Evolutionary conservation across 2,797 vertebrate genomes (phyloP), one percentile per base, ranked within the genome.

Genomic region (Sarcoramphus papa): DNA sequence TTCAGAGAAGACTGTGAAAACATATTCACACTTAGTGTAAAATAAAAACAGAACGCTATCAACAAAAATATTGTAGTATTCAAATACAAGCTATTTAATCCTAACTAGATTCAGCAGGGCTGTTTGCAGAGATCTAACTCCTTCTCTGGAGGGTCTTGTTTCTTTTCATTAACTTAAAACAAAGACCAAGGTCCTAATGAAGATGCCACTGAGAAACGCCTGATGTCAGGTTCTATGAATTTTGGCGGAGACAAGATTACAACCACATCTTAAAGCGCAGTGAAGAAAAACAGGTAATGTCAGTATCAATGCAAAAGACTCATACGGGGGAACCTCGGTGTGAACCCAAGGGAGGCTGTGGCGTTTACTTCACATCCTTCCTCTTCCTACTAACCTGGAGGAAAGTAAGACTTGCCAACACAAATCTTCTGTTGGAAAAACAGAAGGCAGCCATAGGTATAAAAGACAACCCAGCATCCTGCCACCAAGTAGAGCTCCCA

Each of bases 261-360:
- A 77, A 83, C 4, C 0, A 0, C 18, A 48, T 67, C 51, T 57
- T 70, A n/a, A 80, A 50, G 7, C 13, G 27, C 1, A 3, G 54
- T 62, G 35, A 91, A 51, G 33, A 87, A 92, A 94, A 93, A 2
- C 23, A 79, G 12, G 16, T 56, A 67, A 78, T 15, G 18, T 20
- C 57, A 85, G 18, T 33, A 70, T 60, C 20, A 74, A 7, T 4
- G 10, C 51, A 82, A 76, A 92, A 92, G 25, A 53, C 12, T 51
- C 6, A 0, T 41, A 33, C 0, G 11, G 54, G 16, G 18, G 43
- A 87, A 73, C 11, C n/a, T 62, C 41, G 85, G 28, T 0, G 2
- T n/a, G 43, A 92, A 51, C 10, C 14, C n/a, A 77, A 65, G 14
- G 57, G 9, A 88, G 6, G 20, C 56, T 70, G 64, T 63, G 65